phyloP scores from a whole-genome alignment of 2,113 vertebrate species.

The Saguinus imperator region DNA sequence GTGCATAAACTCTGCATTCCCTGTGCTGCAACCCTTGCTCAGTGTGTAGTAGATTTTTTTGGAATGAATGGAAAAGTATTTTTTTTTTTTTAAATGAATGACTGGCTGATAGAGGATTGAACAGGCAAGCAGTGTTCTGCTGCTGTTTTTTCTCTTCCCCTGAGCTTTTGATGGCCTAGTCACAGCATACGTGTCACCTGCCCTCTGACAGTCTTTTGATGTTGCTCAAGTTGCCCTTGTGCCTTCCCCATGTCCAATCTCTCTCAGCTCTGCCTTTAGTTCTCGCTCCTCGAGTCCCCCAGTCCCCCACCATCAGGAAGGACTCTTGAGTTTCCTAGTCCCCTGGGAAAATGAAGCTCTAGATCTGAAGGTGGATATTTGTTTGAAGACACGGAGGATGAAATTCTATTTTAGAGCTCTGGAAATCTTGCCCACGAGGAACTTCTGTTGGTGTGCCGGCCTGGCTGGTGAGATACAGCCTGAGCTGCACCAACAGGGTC shows the following conservation, averaged over 20 bases:
- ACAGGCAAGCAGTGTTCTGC: not conserved
- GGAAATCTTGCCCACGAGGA: not conserved
- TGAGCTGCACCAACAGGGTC: not conserved
- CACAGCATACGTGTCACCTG: not conserved
- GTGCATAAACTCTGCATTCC: no score
- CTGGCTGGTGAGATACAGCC: no score
- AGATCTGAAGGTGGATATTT: not conserved
- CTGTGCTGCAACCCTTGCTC: not conserved
- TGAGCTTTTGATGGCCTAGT: not conserved
- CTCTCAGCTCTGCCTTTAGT: not conserved
- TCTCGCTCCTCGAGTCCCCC: not conserved
- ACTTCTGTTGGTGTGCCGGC: not conserved
- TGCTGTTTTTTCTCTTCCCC: not conserved
- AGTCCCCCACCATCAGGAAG: not conserved
- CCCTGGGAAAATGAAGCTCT: not conserved
- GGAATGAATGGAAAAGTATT: not conserved
- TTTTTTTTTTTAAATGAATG: no score
- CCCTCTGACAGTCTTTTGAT: not conserved
- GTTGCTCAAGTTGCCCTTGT: not conserved
- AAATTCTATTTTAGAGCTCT: not conserved
- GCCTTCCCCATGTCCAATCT: no score
- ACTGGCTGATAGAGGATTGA: not conserved
- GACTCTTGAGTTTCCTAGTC: not conserved
- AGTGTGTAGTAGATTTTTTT: not conserved
- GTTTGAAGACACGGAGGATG: not conserved